Evolutionary conservation across 1,140 invertebrate genomes (phyloP).

Genomic region (Bilobella aurantiaca): DNA sequence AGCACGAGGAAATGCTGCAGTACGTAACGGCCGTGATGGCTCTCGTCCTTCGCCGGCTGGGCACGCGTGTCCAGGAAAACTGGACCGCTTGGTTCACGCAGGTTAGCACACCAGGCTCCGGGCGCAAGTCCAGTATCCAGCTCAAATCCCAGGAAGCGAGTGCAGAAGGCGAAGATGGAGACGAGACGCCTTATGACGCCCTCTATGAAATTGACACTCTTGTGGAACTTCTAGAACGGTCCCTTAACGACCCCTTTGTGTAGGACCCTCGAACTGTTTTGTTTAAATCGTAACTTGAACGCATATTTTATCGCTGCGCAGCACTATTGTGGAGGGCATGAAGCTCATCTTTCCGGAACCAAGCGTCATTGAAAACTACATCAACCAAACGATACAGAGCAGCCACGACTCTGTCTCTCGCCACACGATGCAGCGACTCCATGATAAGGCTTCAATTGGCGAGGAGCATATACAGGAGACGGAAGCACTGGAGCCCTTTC

Average conservation of each 20-base stretch:
- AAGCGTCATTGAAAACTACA: background rate
- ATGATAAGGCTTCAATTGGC: background rate
- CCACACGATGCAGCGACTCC: background rate
- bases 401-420: background rate
- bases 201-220: background rate
- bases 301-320: background rate
- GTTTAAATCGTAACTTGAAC: background rate
- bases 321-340: background rate
- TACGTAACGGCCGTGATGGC: constrained; percentile 14
- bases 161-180: background rate
- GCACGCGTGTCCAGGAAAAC: constrained; percentile 2
- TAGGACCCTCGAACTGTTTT: background rate
- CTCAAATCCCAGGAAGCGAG: background rate
- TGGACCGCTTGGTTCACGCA: constrained; percentile 7
- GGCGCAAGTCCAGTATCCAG: background rate
- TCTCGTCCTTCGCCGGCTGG: constrained; percentile 1
- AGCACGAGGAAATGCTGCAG: constrained; percentile 6
- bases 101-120: background rate
- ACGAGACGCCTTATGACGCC: background rate
- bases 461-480: background rate
- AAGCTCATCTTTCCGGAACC: background rate
- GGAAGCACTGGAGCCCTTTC: constrained; percentile 1
- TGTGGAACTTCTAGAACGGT: background rate
- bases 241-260: background rate
- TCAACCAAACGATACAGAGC: background rate